Evolutionary conservation across 1,140 invertebrate genomes (phyloP).

Genomic region (Solenopsis fugax): DNA sequence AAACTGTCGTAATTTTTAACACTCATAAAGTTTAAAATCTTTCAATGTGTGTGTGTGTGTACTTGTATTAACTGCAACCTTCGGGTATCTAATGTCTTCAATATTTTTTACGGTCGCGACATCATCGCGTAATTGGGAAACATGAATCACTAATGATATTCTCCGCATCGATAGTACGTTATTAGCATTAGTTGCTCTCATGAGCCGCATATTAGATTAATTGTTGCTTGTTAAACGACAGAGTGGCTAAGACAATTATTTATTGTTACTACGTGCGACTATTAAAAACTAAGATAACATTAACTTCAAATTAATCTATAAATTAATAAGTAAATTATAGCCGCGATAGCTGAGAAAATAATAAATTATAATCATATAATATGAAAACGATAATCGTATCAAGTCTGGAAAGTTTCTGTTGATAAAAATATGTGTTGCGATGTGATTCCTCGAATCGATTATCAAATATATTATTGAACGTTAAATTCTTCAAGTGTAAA

Average conservation of each 20-base stretch:
- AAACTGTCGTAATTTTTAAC: not conserved
- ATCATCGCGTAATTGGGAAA: slow-evolving; percentile 50
- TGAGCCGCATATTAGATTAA: not conserved
- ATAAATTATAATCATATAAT: not conserved
- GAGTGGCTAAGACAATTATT: not conserved
- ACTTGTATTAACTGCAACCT: not conserved
- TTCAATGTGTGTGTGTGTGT: no score
- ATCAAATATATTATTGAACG: not conserved
- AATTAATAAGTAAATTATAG: not conserved
- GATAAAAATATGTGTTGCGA: not conserved
- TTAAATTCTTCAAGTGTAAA: slow-evolving; percentile 14
- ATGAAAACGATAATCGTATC: not conserved
- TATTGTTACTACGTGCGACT: not conserved
- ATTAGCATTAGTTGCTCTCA: slow-evolving; percentile 31
- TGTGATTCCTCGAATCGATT: not conserved
- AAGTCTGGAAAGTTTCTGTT: not conserved
- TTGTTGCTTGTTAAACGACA: slow-evolving; percentile 23
- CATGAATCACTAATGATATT: slow-evolving; percentile 53
- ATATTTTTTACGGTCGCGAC: slow-evolving; percentile 19
- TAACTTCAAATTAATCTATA: slow-evolving; percentile 5
- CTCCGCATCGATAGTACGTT: slow-evolving; percentile 37
- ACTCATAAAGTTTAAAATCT: not conserved
- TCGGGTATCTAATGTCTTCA: not conserved
- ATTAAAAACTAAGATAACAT: not conserved
- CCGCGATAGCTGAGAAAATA: not conserved